Conservation (phyloP, 2,113 vertebrate species). For the Pterophyllum scalare region DNA sequence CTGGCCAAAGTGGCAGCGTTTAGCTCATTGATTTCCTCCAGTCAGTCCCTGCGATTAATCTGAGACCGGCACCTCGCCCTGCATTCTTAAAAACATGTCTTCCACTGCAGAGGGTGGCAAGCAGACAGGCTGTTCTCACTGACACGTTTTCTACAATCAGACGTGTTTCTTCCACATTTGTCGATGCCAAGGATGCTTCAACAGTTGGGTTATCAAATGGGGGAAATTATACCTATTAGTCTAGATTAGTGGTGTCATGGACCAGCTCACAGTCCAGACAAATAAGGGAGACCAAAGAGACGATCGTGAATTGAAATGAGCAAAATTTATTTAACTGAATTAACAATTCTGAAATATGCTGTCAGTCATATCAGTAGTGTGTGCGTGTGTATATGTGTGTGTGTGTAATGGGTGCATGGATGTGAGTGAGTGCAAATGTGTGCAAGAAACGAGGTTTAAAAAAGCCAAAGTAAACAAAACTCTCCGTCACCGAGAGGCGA, state of each 20-base stretch:
- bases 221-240: background rate
- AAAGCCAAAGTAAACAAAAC: background rate
- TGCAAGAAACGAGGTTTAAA: background rate
- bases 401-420: background rate
- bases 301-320: background rate
- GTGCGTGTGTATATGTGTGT: background rate
- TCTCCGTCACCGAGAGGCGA: background rate
- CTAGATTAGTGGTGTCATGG: background rate
- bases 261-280: constrained; percentile 10
- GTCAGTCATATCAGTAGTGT: background rate
- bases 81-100: constrained; percentile 36
- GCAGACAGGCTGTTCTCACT: background rate
- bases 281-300: background rate
- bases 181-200: background rate
- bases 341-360: background rate
- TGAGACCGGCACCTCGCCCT: constrained; percentile 26
- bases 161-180: constrained; percentile 2
- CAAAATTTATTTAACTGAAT: background rate
- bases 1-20: constrained; percentile 55
- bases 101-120: constrained; percentile 8
- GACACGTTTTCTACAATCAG: background rate
- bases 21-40: constrained; percentile 67
- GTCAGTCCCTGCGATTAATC: constrained; percentile 66
- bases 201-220: background rate
- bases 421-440: background rate